phyloP scores from a whole-genome alignment of 2,797 vertebrate species.

The Pachyuromys duprasi region DNA sequence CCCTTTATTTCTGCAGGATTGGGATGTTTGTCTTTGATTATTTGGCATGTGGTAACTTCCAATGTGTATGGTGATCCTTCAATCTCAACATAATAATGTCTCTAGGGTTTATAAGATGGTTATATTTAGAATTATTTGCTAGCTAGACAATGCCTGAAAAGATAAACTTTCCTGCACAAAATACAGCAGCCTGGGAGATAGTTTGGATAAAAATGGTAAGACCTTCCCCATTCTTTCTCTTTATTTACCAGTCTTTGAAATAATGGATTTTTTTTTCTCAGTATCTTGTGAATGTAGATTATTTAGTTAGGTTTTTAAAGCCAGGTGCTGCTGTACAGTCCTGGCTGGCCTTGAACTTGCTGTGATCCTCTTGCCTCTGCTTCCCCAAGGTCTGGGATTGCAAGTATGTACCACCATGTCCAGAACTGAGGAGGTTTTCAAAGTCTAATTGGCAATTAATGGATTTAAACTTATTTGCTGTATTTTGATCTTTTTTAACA shows the following conservation, averaged over 20 bases:
- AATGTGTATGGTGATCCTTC: background rate
- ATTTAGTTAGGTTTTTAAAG: background rate
- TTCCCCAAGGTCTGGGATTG: background rate
- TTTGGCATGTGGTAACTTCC: background rate
- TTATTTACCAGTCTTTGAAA: slow-evolving; percentile 47
- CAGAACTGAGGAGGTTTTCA: background rate
- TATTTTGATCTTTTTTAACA: background rate
- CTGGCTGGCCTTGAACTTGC: background rate
- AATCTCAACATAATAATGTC: background rate
- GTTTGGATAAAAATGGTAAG: background rate
- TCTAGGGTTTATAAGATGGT: background rate
- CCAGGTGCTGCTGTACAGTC: background rate
- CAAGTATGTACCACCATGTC: background rate
- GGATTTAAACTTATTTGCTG: background rate
- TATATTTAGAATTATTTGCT: slow-evolving; percentile 32
- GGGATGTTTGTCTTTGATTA: slow-evolving; percentile 1
- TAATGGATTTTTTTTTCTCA: background rate
- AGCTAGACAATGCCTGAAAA: slow-evolving; percentile 4
- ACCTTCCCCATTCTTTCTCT: background rate
- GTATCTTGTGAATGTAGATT: background rate
- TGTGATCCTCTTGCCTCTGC: background rate
- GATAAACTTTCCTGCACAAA: slow-evolving; percentile 18
- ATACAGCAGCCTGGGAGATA: background rate
- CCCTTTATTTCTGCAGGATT: background rate
- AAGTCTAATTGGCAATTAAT: background rate